Conservation (phyloP, 1,140 invertebrate species). For the Apis laboriosa region DNA sequence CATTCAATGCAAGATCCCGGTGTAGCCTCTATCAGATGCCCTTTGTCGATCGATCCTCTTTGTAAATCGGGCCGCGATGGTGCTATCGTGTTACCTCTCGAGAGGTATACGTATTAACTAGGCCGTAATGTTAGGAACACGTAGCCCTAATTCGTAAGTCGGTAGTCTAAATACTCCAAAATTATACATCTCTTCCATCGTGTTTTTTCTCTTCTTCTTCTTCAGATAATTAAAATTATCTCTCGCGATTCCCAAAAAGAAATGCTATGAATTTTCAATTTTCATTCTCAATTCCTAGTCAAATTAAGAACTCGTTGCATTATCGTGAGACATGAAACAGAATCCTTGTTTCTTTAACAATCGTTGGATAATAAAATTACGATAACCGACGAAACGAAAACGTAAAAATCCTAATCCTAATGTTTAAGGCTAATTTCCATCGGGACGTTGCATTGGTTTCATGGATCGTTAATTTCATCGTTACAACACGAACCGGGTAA, state of each 20-base stretch:
- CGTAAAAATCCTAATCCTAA: slow-evolving; percentile 35
- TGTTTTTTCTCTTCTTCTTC: neutral
- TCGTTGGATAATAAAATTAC: neutral
- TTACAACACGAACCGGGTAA: slow-evolving; percentile 59
- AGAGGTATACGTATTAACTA: slow-evolving; percentile 30
- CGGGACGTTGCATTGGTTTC: slow-evolving; percentile 56
- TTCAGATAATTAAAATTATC: neutral
- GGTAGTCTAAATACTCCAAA: slow-evolving; percentile 43
- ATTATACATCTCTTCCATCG: slow-evolving; percentile 8
- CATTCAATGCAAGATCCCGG: slow-evolving; percentile 60
- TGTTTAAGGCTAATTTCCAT: slow-evolving; percentile 12
- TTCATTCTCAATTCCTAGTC: neutral
- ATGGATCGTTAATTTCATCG: slow-evolving; percentile 67
- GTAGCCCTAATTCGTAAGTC: slow-evolving; percentile 51
- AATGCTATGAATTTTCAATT: too few relatives aligned
- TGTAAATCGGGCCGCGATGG: slow-evolving; percentile 60
- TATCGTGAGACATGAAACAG: neutral
- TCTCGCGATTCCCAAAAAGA: too few relatives aligned
- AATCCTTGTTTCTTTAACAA: neutral
- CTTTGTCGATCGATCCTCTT: slow-evolving; percentile 69
- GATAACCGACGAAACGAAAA: neutral
- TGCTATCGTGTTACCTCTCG: slow-evolving; percentile 60
- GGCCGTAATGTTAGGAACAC: slow-evolving; percentile 19
- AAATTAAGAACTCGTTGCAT: neutral
- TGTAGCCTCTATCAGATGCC: slow-evolving; percentile 61